Evolutionary conservation across 2,113 vertebrate genomes (phyloP), one percentile per base, ranked within the genome.

Genomic region (Phoxinus phoxinus): DNA sequence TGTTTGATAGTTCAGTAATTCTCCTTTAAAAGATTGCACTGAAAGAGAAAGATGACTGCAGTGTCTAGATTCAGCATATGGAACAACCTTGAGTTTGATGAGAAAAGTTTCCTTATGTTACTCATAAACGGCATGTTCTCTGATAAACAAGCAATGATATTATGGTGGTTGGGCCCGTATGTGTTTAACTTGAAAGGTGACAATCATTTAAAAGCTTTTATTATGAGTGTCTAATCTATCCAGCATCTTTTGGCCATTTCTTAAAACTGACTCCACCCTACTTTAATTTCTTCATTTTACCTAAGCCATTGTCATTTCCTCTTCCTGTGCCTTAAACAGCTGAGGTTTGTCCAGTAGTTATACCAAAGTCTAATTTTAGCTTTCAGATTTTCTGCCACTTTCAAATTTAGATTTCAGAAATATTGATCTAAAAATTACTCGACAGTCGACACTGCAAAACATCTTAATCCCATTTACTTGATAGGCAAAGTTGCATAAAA

Each of bases 271-370:
- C 15, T 51, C 15, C n/a, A 13, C 30, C 2, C 46, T 6, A 30
- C n/a, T 15, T 41, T 44, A 27, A 25, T 21, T 53, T 53, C 27
- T 48, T 48, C 0, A 51, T 76, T 48, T 51, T 76, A 48, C n/a
- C 73, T 53, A 15, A 76, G 46, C n/a, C 59, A 75, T 48, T 25
- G 15, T 44, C 30, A 17, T 78, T 56, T 41, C 37, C 58, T 81
- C 51, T 89, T 53, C 61, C 13, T 83, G 88, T 92, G 86, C 87
- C 87, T 92, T 89, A 51, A 85, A 85, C 61, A 84, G 61, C 53
- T 69, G 15, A 72, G 46, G 67, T 69, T 88, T 84, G 76, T 82
- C 23, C 65, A 84, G 23, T 32, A 61, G 80, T 71, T 78, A 59
- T 27, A 79, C 48, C 59, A 74, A 89, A 35, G 46, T 82, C 32